Base-by-base conservation (phyloP, 2,888 invertebrate genomes). In the Metalampra italica region DNA sequence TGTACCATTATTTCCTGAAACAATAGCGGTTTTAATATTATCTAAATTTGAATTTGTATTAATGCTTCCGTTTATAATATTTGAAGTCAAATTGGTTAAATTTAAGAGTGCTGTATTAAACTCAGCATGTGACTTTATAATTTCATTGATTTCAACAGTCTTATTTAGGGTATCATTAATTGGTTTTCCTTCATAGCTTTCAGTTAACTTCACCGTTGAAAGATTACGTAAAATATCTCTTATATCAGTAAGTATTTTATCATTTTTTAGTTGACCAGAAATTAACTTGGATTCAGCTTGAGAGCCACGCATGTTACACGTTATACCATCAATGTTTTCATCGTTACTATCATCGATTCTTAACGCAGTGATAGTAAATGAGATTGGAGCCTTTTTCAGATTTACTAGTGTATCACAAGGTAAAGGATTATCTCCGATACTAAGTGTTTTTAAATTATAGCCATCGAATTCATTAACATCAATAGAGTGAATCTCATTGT, bases 361-460 rank as follows among this genome's bases (percentile, higher is more conserved):
- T 7, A 69, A 54, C 15, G 79, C 68, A 22, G 77, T 75, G 34
- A 82, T 63, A 34, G 51, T 43, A 55, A 72, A 69, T 1, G 53
- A 29, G n/a, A 49, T 8, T 3, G 29, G 29, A 36, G 34, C 41
- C 48, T 64, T 67, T 39, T 65, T 62, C 0, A 80, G 60, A 47
- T 66, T 71, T 0, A 73, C 64, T 38, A 84, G 52, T 36, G 63
- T 43, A 39, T 70, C 66, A 51, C 84, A 84, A 0, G 82, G 60
- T 43, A 85, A 53, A n/a, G 77, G 82, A 62, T 85, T 85, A 29
- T 68, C 73, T 4, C 84, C 83, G 44, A 85, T 80, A 54, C 84
- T 85, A 8, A 85, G 62, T 36, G 51, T 64, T 9, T 49, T 47
- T 40, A 83, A 57, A 53, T 55, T 60, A 0, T 7, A 14, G 15